Evolutionary conservation across 2,113 vertebrate genomes (phyloP).

Genomic region (Poecile atricapillus): DNA sequence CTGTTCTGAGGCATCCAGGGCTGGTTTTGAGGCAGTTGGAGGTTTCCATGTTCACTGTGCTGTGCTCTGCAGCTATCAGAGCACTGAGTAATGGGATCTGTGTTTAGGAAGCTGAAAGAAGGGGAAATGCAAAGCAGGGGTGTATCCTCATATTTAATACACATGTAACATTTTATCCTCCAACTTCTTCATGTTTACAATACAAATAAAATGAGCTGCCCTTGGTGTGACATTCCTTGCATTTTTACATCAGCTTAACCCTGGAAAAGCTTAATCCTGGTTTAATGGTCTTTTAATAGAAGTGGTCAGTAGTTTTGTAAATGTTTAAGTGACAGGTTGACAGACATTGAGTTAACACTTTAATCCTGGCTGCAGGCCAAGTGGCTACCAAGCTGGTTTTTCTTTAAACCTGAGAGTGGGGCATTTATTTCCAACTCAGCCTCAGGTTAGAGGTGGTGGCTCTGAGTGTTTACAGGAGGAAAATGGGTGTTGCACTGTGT

Average conservation of each 20-base stretch:
- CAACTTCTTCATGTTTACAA: constrained; percentile 44
- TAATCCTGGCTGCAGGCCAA: constrained; percentile 73
- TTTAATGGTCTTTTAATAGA: constrained; percentile 76
- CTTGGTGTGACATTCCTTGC: constrained; percentile 67
- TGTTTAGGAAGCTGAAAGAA: constrained; percentile 21
- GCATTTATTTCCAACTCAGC: constrained; percentile 33
- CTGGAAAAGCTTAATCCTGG: constrained; percentile 69
- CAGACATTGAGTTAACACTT: constrained; percentile 59
- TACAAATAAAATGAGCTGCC: constrained; percentile 42
- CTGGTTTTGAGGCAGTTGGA: background rate
- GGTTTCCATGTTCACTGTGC: background rate
- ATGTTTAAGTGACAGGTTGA: constrained; percentile 77
- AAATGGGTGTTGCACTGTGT: background rate
- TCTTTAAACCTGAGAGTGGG: constrained; percentile 50
- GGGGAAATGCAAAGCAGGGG: background rate
- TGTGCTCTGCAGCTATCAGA: background rate
- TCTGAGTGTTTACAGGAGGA: constrained; percentile 3
- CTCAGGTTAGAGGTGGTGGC: constrained; percentile 21
- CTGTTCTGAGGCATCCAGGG: background rate
- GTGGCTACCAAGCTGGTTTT: constrained; percentile 53
- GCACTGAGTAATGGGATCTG: background rate
- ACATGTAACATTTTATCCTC: constrained; percentile 42
- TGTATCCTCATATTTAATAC: constrained; percentile 45
- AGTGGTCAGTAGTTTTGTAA: constrained; percentile 70
- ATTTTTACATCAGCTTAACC: constrained; percentile 71